Percentiles rank a stretch among this genome's conserved stretches.
These are phyloP conservation scores for Cyprinodon brontotheroides DNA, from an alignment of 2,113 vertebrate genomes.

Conservation along the genomic window DNA sequence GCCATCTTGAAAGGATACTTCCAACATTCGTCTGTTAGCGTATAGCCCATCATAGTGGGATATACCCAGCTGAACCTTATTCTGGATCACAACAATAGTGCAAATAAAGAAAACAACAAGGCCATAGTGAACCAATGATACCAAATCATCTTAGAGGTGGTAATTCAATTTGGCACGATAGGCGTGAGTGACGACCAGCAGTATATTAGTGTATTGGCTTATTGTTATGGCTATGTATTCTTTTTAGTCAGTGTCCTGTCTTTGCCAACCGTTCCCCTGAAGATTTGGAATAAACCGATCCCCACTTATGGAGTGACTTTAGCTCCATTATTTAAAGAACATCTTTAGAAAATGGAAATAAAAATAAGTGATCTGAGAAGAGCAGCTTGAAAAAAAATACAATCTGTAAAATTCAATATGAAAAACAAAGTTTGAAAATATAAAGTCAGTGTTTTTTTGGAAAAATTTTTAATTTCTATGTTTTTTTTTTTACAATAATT, in stretches of 20 bases:
- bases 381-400: too few species aligned
- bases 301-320: too few species aligned
- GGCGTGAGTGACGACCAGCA: not conserved
- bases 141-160: not conserved
- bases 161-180: not conserved
- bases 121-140: not conserved
- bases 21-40: not conserved
- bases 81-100: not conserved
- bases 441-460: too few species aligned
- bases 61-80: not conserved
- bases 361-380: too few species aligned
- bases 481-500: too few species aligned
- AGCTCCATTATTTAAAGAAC: too few species aligned
- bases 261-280: not conserved
- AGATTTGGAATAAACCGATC: not conserved
- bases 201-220: too few species aligned
- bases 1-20: slow-evolving; percentile 29
- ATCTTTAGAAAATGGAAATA: too few species aligned
- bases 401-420: too few species aligned
- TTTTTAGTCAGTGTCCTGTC: not conserved
- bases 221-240: not conserved
- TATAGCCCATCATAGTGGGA: not conserved
- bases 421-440: too few species aligned
- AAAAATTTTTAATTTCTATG: too few species aligned
- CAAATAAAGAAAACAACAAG: not conserved